Evolutionary conservation across 37 sponge, comb jelly and placozoan species (phyloP), one percentile per base, ranked within the genome.

Genomic region (Beroe forskalii): DNA sequence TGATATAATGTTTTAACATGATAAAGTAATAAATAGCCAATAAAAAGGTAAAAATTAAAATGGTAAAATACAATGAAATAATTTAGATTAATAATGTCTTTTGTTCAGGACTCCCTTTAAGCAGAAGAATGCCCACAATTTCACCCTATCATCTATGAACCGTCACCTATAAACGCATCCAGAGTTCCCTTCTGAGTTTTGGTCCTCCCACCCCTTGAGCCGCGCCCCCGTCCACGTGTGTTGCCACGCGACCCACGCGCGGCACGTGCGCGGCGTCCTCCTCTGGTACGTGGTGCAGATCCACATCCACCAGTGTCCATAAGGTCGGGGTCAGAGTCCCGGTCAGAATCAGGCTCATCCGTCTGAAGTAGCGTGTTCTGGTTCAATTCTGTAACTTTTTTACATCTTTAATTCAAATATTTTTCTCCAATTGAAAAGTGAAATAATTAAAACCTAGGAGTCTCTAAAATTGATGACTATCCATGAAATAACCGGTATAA

Each of bases 211-310:
- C 86, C 86, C 12, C 86, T 23, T 20, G 86, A 44, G 6, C 86
- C 86, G 4, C 48, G 37, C 8, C 55, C 86, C 9, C 86, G 38
- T 27, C 72, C 72, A 35, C 72, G 72, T 69, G 66, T 27, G 24
- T 27, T 69, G 32, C 72, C 72, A 36, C 72, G 72, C 1, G 72
- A 32, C 4, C 37, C 35, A 33, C 38, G 35, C 12, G 72, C 36
- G 4, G 37, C 76, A 44, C 86, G 55, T 6, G 55, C 86, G n/a
- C 86, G 44, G 9, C 37, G 30, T 33, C 86, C 48, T 6, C 86
- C 86, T n/a, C 86, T 0, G 9, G 48, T 27, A 23, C 86, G n/a
- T 27, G 38, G 86, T n/a, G 86, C 86, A 23, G 86, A 48, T 37
- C 33, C 2, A 4, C 33, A 20, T 23, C 4, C 55, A 43, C 22